A percentile compares a stretch with the other conserved stretches of the same genome.
These are phyloP conservation scores for Calonectris borealis DNA, from an alignment of 2,113 vertebrate species.

Conservation along the genomic window DNA sequence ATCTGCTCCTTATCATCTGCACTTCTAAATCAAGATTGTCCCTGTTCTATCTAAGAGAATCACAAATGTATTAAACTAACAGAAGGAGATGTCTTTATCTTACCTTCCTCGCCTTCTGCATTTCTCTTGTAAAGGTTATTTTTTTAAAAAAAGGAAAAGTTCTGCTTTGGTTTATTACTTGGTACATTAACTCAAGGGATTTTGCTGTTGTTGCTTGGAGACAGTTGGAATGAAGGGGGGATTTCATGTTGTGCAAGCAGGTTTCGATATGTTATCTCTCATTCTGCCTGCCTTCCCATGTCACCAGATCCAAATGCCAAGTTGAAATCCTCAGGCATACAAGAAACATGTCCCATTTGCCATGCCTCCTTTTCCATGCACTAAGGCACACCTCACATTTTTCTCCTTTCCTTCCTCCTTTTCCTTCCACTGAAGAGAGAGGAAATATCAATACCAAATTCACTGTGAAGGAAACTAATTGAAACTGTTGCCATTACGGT, in stretches of 20 bases:
- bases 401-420: neutral
- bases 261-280: neutral
- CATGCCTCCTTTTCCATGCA: neutral
- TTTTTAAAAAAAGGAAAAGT: neutral
- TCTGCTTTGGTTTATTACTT: conserved; percentile 21
- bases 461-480: neutral
- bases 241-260: neutral
- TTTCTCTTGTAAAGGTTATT: conserved; percentile 5
- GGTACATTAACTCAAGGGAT: conserved; percentile 21
- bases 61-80: conserved; percentile 29
- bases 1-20: neutral
- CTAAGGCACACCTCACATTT: neutral
- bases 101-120: neutral
- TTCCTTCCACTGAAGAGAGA: neutral
- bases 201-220: conserved; percentile 10
- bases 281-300: neutral
- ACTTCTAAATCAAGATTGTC: conserved; percentile 30
- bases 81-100: conserved; percentile 31
- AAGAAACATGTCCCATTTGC: neutral
- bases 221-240: neutral
- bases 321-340: neutral
- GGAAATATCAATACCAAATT: neutral
- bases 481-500: neutral
- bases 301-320: neutral
- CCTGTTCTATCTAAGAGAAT: conserved; percentile 1